Conservation (phyloP, 2,113 vertebrate species). For the Erythrocercus mccallii region DNA sequence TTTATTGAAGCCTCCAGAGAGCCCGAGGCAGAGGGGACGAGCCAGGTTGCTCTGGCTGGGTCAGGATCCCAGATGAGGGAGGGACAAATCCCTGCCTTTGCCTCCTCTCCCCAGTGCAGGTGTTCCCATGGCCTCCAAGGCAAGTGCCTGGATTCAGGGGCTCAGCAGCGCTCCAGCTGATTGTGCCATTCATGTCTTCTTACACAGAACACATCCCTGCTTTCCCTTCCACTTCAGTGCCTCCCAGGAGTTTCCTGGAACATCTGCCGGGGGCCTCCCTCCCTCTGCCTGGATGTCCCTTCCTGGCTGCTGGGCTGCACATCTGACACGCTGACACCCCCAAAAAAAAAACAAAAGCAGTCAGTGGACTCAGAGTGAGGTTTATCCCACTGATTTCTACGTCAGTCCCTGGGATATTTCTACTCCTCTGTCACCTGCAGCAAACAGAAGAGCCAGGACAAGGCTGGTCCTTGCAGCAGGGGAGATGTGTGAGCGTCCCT, state of each 20-base stretch:
- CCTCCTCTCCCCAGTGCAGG: not conserved
- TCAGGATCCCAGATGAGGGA: not conserved
- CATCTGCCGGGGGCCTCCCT: not conserved
- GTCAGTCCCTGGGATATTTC: not conserved
- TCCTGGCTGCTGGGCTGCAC: not conserved
- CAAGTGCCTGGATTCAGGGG: not conserved
- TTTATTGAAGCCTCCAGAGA: not conserved
- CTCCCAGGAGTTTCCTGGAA: not conserved
- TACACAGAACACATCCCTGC: not conserved
- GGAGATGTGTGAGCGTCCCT: fast-evolving
- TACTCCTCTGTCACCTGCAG: not conserved
- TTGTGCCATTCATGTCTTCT: not conserved
- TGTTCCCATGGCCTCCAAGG: not conserved
- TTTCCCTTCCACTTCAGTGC: not conserved
- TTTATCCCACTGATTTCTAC: not conserved
- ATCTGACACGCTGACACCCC: not conserved
- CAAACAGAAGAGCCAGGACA: not conserved
- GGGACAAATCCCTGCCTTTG: fast-evolving
- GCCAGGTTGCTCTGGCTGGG: not conserved
- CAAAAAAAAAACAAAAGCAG: not conserved
- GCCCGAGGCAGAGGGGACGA: not conserved
- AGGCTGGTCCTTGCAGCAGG: not conserved
- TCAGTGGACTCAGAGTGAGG: fast-evolving
- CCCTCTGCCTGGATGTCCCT: not conserved
- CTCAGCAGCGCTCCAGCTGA: not conserved